Base-by-base conservation (phyloP, 2,888 invertebrate species). In the Hetaerina titia region DNA sequence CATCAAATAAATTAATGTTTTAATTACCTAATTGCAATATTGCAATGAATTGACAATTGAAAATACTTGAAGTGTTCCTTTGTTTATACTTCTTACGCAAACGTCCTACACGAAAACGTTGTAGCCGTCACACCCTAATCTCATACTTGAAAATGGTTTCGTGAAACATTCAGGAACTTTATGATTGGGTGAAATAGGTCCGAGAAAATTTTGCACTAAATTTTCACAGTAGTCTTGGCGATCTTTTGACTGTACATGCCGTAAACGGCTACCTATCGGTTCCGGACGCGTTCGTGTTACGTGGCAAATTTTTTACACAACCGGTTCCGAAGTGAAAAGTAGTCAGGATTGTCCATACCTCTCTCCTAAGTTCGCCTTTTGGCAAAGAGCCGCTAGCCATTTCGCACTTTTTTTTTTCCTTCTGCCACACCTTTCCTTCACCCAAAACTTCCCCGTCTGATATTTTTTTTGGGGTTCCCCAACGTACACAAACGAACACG, bases 311-410 rank as follows among this genome's bases (percentile, higher is more conserved):
- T 81, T 15, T 25, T 31, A 31, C 81, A 13, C 81, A 81, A 81
- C 81, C 81, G 81, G 81, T 81, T 81, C 31, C 81, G 31, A 25
- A 11, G 81, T 22, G 81, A 31, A 81, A 81, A 81, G 81, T 81
- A 81, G 81, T 81, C 81, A 81, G 81, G 81, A 81, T 31, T 81
- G 81, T 81, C 81, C 81, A 81, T 31, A 81, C 81, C 81, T 81
- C 81, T 81, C 31, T 31, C n/a, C 19, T 69, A 19, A 69, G 81
- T 31, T 81, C 25, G 81, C 81, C 81, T 81, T 81, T 81, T 31
- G 31, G 81, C 81, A 81, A 8, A 81, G 25, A 81, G 81, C 81
- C 81, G 7, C 81, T 22, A 31, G 81, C 31, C 11, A 69, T 69
- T n/a, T 69, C 69, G 69, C 69, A 4, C n/a, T 7, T 69, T 69